A percentile compares a stretch with the other conserved stretches of the same genome.
These are phyloP conservation scores for Ancistrus triradiatus DNA, from an alignment of 2,113 vertebrate genomes.

Conservation along the genomic window DNA sequence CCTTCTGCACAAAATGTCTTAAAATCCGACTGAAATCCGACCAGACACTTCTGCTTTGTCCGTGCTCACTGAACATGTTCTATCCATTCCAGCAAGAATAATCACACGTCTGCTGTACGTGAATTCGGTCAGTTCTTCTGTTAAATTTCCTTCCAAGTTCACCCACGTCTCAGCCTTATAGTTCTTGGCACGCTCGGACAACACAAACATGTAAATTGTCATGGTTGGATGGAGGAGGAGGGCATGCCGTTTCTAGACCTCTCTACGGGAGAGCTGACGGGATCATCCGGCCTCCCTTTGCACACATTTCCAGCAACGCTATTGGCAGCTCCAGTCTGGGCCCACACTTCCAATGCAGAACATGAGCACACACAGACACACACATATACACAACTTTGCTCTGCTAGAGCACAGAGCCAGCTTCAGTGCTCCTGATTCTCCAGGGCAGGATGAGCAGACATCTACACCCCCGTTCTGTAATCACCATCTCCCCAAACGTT, in stretches of 20 bases:
- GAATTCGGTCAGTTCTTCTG: neutral
- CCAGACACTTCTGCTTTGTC: too few relatives aligned
- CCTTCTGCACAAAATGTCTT: too few relatives aligned
- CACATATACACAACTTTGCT: neutral
- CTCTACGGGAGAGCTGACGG: slow-evolving; percentile 24
- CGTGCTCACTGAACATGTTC: too few relatives aligned
- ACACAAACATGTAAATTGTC: neutral
- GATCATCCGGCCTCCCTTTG: slow-evolving; percentile 26
- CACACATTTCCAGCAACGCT: slow-evolving; percentile 24
- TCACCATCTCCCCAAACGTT: neutral
- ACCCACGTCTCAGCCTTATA: neutral
- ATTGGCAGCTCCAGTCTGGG: slow-evolving; percentile 20
- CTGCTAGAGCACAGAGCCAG: slow-evolving; percentile 6
- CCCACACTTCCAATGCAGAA: neutral
- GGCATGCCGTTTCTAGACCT: slow-evolving; percentile 22
- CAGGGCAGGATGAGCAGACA: neutral
- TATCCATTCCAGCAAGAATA: neutral
- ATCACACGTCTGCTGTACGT: neutral
- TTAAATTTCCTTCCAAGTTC: slow-evolving; percentile 1
- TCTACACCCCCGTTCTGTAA: neutral
- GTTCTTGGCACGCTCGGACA: neutral
- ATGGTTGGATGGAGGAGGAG: neutral
- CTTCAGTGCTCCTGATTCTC: neutral
- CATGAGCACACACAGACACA: slow-evolving; percentile 16
- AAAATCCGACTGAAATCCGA: too few relatives aligned